Conservation (phyloP, 2,888 invertebrate species). For the Sceliomorpha sp. region DNA sequence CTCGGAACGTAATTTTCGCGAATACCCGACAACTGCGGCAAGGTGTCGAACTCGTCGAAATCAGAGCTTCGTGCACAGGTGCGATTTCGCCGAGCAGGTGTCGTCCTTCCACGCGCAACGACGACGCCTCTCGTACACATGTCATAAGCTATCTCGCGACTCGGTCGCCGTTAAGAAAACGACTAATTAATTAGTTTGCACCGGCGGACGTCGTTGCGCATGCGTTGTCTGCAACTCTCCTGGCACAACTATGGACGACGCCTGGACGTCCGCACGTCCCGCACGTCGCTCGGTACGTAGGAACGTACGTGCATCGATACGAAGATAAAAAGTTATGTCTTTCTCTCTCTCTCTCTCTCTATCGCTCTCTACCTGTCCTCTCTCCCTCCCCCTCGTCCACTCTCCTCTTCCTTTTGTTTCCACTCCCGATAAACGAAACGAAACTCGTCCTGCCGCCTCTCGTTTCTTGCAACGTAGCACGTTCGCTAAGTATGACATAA, state of each 20-base stretch:
- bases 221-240: constrained; percentile 45
- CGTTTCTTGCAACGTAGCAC: no score
- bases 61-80: background rate
- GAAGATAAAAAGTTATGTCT: background rate
- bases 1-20: no score
- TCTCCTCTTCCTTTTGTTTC: constrained; percentile 2
- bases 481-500: no score
- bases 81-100: background rate
- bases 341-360: no score
- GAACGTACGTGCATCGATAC: no score
- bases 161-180: constrained; percentile 66
- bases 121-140: constrained; percentile 44
- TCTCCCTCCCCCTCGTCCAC: background rate
- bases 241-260: no score
- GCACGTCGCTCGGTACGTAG: no score
- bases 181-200: constrained; percentile 75
- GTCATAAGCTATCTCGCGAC: constrained; percentile 50
- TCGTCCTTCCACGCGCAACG: no score
- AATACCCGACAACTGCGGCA: no score
- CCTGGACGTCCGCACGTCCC: no score
- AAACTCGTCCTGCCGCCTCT: constrained; percentile 4
- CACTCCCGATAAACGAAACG: background rate
- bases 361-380: no score
- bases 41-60: no score
- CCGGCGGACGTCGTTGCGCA: constrained; percentile 67